Evolutionary conservation across 2,888 invertebrate genomes (phyloP).

Genomic region (Argyresthia goedartella): DNA sequence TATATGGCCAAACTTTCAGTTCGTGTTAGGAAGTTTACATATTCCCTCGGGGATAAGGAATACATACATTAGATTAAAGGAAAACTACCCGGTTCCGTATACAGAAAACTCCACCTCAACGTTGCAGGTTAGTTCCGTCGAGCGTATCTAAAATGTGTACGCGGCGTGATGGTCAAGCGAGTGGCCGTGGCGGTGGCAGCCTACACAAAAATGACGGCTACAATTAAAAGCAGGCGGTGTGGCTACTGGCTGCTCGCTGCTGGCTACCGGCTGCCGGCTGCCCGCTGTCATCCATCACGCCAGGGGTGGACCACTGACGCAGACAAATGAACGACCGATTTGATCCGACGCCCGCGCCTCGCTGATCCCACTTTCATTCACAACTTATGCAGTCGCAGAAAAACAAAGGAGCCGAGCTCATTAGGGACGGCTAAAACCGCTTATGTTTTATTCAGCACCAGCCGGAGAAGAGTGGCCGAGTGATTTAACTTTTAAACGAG

Average conservation of each 20-base stretch:
- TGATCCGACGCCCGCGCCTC: constrained; percentile 45
- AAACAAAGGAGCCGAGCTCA: constrained; percentile 53
- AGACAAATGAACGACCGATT: constrained; percentile 67
- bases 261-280: constrained; percentile 23
- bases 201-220: constrained; percentile 54
- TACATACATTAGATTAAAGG: no score
- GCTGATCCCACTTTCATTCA: constrained; percentile 49
- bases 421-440: constrained; percentile 52
- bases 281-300: constrained; percentile 52
- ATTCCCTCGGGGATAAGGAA: no score
- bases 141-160: not conserved
- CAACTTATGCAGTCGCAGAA: constrained; percentile 61
- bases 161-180: not conserved
- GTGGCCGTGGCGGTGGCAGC: constrained; percentile 4
- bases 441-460: constrained; percentile 61
- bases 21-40: no score
- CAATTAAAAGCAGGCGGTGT: constrained; percentile 54
- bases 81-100: no score
- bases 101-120: no score
- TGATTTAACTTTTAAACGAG: constrained; percentile 63
- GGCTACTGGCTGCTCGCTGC: not conserved
- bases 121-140: no score
- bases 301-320: constrained; percentile 35
- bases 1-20: no score
- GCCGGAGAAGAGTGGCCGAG: constrained; percentile 42